A percentile compares a stretch with the other conserved stretches of the same genome.
Conservation (phyloP, 2,888 invertebrate genomes). For the Sthenelais limicola region DNA sequence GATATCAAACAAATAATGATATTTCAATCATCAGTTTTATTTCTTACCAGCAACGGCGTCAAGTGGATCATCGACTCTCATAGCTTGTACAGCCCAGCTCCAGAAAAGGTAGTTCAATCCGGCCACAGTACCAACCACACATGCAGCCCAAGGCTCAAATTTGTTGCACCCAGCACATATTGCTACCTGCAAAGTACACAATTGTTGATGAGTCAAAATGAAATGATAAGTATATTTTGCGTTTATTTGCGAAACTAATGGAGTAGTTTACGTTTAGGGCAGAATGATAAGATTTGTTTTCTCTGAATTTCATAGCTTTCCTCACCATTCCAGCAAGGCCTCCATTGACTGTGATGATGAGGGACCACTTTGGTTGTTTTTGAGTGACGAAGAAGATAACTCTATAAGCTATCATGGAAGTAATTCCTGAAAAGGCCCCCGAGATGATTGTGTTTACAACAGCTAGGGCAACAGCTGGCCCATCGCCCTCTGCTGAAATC, state of each 20-base stretch:
- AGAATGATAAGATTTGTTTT: too few relatives aligned
- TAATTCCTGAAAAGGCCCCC: constrained; percentile 71
- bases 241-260: too few relatives aligned
- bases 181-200: constrained; percentile 36
- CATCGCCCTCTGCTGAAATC: constrained; percentile 72
- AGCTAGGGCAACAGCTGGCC: constrained; percentile 68
- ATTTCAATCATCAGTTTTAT: too few relatives aligned
- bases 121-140: constrained; percentile 70
- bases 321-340: constrained; percentile 74
- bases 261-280: too few relatives aligned
- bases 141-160: constrained; percentile 68
- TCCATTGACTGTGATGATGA: constrained; percentile 74
- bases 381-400: background rate
- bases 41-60: constrained; percentile 72
- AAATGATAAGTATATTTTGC: too few relatives aligned
- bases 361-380: constrained; percentile 70
- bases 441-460: constrained; percentile 73
- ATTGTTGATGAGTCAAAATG: too few relatives aligned
- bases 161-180: constrained; percentile 71
- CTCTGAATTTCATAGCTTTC: too few relatives aligned
- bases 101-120: constrained; percentile 67
- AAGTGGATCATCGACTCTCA: constrained; percentile 73
- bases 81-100: constrained; percentile 51
- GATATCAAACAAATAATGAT: too few relatives aligned
- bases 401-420: constrained; percentile 51